Percentiles rank a stretch among this genome's conserved stretches.
phyloP scores from a whole-genome alignment of 1,140 invertebrate genomes.

The Drosophila mauritiana region DNA sequence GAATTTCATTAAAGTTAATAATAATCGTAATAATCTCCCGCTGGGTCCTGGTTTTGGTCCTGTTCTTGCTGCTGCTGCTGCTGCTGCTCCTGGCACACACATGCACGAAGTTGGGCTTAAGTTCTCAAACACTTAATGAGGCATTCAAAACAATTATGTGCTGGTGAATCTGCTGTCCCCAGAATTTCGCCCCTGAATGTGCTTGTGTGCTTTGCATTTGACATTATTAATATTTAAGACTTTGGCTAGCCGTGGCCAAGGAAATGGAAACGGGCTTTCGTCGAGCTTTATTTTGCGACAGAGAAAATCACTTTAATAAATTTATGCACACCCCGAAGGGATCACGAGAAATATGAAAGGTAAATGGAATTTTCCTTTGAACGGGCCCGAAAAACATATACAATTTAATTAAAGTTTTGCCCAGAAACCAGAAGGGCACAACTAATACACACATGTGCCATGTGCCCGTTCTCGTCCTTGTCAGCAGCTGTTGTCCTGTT shows the following conservation, averaged over 20 bases:
- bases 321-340: slow-evolving; percentile 41
- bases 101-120: slow-evolving; percentile 54
- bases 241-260: slow-evolving; percentile 19
- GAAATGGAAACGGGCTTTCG: slow-evolving; percentile 38
- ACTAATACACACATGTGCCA: slow-evolving; percentile 18
- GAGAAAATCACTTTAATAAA: slow-evolving; percentile 55
- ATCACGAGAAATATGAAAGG: slow-evolving; percentile 26
- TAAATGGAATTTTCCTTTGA: slow-evolving; percentile 38
- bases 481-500: slow-evolving; percentile 45
- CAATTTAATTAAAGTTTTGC: slow-evolving; percentile 59
- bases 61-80: slow-evolving; percentile 5
- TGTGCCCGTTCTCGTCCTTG: slow-evolving; percentile 23
- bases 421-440: slow-evolving; percentile 15
- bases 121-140: slow-evolving; percentile 79
- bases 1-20: slow-evolving; percentile 65
- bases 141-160: slow-evolving; percentile 78
- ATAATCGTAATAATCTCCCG: slow-evolving; percentile 74
- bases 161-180: slow-evolving; percentile 23
- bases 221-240: slow-evolving; percentile 79
- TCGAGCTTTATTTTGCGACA: slow-evolving; percentile 31
- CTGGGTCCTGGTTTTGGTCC: slow-evolving; percentile 43
- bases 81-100: slow-evolving; percentile 8
- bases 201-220: slow-evolving; percentile 36
- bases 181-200: background rate
- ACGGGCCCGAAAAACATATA: slow-evolving; percentile 35